Base-by-base conservation (phyloP, 2,113 vertebrate genomes). In the Dendropsophus ebraccatus region DNA sequence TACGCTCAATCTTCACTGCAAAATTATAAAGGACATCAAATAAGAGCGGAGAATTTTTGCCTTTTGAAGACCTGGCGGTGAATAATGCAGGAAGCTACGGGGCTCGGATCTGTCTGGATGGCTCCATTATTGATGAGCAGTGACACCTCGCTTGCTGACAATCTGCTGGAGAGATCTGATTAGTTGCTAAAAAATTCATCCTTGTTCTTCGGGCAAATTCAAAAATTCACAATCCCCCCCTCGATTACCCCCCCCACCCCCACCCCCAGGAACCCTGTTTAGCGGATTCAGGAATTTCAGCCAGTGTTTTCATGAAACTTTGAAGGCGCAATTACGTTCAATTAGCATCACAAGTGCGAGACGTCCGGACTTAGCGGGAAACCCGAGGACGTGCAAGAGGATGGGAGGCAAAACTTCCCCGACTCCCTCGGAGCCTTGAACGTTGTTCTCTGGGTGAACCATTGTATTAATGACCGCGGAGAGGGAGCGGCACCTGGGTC, bases 111-210 rank as follows among this genome's bases (percentile, higher is more conserved):
- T 0, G 10, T 89, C 30, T 82, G n/a, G 88, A 88, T 90, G 85
- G 21, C 85, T 95, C 86, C 90, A 94, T 95, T 95, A 95, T 94
- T 94, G 94, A 95, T 94, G 92, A 91, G 92, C 80, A 89, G 88
- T 90, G 94, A 91, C 88, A 90, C 90, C 88, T 78, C 89, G 65
- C 54, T n/a, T 2, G 85, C 92, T 92, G 92, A 92, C 93, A 91
- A 88, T 89, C 92, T 91, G 91, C 92, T 88, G 83, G 30, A 89
- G 91, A 91, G 92, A 93, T 76, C 92, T 90, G 93, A 94, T 94
- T 92, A 93, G 92, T 91, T 92, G 76, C 82, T 93, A 70, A 92
- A 93, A 91, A 92, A 94, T 94, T 94, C 92, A 95, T 93, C 84
- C 49, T 50, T 2, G 25, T 91, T 80, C 90, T 91, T 60, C 9